These are phyloP conservation scores for Melipona bicolor DNA, from an alignment of 2,888 invertebrate genomes.

Conservation along the genomic window DNA sequence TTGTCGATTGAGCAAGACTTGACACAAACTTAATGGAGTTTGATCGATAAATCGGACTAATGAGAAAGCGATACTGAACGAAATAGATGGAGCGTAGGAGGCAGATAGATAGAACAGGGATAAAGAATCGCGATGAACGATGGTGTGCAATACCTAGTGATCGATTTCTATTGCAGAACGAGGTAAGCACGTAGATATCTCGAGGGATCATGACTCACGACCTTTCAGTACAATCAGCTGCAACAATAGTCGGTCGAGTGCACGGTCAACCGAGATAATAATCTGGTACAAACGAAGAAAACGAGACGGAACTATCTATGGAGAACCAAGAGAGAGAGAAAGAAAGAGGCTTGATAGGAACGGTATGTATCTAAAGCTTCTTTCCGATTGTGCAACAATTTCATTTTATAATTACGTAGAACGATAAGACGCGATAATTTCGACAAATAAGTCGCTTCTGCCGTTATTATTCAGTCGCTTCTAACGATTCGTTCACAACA, in stretches of 20 bases:
- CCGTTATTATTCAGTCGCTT: too few relatives aligned
- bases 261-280: constrained; percentile 51
- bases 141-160: constrained; percentile 21
- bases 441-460: not conserved
- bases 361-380: not conserved
- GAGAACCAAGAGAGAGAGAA: not conserved
- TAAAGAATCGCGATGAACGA: constrained; percentile 17
- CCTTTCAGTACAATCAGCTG: constrained; percentile 42
- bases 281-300: constrained; percentile 54
- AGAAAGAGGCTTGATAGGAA: constrained; percentile 18
- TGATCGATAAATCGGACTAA: not conserved
- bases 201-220: constrained; percentile 49
- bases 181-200: constrained; percentile 39
- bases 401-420: not conserved
- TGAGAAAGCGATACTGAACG: not conserved
- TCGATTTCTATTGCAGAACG: constrained; percentile 50
- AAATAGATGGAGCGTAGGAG: constrained; percentile 3
- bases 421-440: not conserved
- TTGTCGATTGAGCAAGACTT: not conserved
- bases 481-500: too few relatives aligned
- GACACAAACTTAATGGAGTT: not conserved
- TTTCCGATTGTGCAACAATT: not conserved
- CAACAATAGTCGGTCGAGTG: constrained; percentile 49
- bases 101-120: not conserved
- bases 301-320: constrained; percentile 46